These are phyloP conservation scores for Brachirus orientalis DNA, from an alignment of 2,113 vertebrate genomes.

Conservation along the genomic window DNA sequence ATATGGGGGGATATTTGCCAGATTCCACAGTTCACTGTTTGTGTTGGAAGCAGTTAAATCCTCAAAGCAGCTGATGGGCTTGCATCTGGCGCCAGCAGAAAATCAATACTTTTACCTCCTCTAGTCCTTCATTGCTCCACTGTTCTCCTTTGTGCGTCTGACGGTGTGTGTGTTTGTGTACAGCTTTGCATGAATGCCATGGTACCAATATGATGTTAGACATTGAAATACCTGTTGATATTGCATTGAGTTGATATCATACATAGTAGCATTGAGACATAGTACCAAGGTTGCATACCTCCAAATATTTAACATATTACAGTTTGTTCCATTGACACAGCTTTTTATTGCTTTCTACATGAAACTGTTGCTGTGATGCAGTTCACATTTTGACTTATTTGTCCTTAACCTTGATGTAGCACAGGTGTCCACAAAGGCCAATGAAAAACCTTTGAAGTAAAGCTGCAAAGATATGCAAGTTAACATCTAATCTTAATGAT, in stretches of 20 bases:
- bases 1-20: neutral
- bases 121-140: neutral
- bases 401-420: neutral
- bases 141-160: constrained; percentile 12
- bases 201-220: constrained; percentile 3
- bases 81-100: constrained; percentile 8
- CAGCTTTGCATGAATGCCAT: constrained; percentile 13
- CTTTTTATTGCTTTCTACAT: constrained; percentile 14
- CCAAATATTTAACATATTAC: constrained; percentile 1
- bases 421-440: neutral
- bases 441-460: neutral
- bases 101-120: constrained; percentile 44
- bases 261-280: constrained; percentile 7
- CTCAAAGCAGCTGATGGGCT: constrained; percentile 30
- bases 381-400: too few relatives aligned
- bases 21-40: constrained; percentile 18
- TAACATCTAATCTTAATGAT: neutral
- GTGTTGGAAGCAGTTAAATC: constrained; percentile 3
- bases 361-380: constrained; percentile 5
- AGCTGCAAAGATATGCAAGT: neutral
- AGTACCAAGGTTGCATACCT: constrained; percentile 17
- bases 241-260: constrained; percentile 12
- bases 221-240: constrained; percentile 39
- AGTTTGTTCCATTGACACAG: constrained; percentile 1
- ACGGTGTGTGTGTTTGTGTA: constrained; percentile 1